phyloP scores from a whole-genome alignment of 2,797 vertebrate genomes.

The Diplodus puntazzo region DNA sequence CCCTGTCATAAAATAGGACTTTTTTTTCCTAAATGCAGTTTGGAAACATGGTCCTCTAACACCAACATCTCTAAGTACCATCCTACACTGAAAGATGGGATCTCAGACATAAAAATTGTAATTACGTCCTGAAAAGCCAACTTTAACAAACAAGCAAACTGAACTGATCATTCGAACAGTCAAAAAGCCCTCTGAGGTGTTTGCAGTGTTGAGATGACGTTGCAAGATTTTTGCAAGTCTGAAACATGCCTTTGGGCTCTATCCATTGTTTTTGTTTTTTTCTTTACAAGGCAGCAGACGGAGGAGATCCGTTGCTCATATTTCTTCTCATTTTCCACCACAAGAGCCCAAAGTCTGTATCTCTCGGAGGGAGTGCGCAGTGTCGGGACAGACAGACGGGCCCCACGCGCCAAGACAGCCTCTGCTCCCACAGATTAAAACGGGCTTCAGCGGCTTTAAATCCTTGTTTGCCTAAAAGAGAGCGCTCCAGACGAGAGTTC shows the following conservation, averaged over 20 bases:
- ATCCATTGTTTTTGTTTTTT: constrained; percentile 41
- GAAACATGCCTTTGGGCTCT: constrained; percentile 34
- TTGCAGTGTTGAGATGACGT: constrained; percentile 37
- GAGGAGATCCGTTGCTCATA: constrained; percentile 54
- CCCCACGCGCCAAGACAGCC: constrained; percentile 56
- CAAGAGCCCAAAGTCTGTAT: constrained; percentile 60
- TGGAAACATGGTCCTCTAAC: too few species aligned
- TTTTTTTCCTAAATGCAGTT: too few species aligned
- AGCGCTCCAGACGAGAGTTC: constrained; percentile 33
- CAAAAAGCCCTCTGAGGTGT: not conserved
- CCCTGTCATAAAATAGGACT: too few species aligned
- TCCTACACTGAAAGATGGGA: too few species aligned
- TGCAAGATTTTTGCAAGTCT: constrained; percentile 54
- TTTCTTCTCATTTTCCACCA: constrained; percentile 67
- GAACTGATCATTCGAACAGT: not conserved
- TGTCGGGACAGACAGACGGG: constrained; percentile 45
- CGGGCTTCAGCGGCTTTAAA: constrained; percentile 63
- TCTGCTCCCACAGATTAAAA: constrained; percentile 63
- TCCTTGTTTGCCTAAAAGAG: constrained; percentile 66
- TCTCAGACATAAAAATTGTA: too few species aligned
- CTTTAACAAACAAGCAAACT: constrained; percentile 8
- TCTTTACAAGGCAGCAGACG: constrained; percentile 38
- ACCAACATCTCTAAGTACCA: too few species aligned
- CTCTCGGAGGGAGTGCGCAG: constrained; percentile 49
- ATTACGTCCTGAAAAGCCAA: not conserved